These are phyloP conservation scores for Palloptera scutellata DNA, from an alignment of 2,888 invertebrate genomes.

Conservation along the genomic window DNA sequence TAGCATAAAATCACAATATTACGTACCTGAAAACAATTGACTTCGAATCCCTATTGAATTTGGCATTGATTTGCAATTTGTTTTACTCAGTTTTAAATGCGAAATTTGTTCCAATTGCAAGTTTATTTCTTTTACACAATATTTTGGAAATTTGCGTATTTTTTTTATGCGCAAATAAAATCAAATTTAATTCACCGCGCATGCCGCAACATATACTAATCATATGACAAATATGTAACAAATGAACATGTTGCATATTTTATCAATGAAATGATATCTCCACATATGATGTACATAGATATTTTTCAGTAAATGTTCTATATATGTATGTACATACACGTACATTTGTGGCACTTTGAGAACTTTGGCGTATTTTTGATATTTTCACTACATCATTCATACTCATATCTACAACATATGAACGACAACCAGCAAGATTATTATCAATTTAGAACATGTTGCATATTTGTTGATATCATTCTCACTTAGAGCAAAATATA, in stretches of 20 bases:
- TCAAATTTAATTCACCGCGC: background rate
- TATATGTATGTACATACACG: background rate
- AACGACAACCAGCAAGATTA: background rate
- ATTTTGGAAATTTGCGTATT: slow-evolving; percentile 1
- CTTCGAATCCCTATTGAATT: background rate
- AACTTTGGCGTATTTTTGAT: too few relatives aligned
- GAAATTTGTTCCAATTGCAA: slow-evolving; percentile 21
- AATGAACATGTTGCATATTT: slow-evolving; percentile 13
- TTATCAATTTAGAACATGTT: slow-evolving; percentile 6
- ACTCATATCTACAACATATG: too few relatives aligned
- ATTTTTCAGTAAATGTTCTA: background rate
- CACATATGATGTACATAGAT: background rate
- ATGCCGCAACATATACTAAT: slow-evolving; percentile 12
- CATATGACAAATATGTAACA: slow-evolving; percentile 21
- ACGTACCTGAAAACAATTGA: background rate
- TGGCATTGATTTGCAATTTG: slow-evolving; percentile 18
- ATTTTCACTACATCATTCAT: too few relatives aligned
- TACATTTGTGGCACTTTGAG: background rate
- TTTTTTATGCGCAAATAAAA: background rate
- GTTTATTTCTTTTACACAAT: background rate
- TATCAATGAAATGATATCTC: background rate
- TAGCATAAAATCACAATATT: too few relatives aligned
- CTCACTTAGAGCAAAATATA: background rate
- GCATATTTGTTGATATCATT: slow-evolving; percentile 11
- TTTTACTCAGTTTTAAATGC: slow-evolving; percentile 12